Percentiles rank a stretch among this genome's conserved stretches.
These are phyloP conservation scores for Glaucomys volans DNA, from an alignment of 2,113 vertebrate genomes.

Conservation along the genomic window DNA sequence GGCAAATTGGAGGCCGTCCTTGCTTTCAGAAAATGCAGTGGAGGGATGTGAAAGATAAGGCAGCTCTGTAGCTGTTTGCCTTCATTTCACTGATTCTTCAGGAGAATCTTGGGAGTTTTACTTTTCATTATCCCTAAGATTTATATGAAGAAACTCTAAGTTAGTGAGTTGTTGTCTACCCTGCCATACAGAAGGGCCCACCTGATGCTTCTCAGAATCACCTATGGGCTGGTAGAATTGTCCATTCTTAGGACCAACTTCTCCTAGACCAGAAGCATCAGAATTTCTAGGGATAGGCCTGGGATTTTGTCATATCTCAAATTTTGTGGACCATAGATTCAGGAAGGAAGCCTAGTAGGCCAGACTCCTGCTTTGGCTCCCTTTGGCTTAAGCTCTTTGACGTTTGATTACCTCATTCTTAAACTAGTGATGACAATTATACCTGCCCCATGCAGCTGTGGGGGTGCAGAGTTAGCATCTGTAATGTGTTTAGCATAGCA, in stretches of 20 bases:
- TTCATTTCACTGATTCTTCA: background rate
- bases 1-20: background rate
- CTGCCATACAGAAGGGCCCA: background rate
- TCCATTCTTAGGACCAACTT: background rate
- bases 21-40: background rate
- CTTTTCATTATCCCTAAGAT: rapidly evolving
- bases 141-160: background rate
- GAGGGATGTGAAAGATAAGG: background rate
- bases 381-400: background rate
- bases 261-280: rapidly evolving
- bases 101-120: background rate
- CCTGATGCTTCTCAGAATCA: background rate
- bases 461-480: background rate
- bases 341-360: background rate
- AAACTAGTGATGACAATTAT: background rate
- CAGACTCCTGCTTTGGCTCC: background rate
- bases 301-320: background rate
- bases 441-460: background rate
- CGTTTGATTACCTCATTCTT: background rate
- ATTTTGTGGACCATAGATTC: rapidly evolving
- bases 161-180: rapidly evolving
- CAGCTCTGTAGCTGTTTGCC: rapidly evolving
- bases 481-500: too few relatives aligned
- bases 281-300: background rate
- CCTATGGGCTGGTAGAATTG: rapidly evolving